phyloP scores from a whole-genome alignment of 2,888 invertebrate genomes.

The Galerucella nymphaeae region DNA sequence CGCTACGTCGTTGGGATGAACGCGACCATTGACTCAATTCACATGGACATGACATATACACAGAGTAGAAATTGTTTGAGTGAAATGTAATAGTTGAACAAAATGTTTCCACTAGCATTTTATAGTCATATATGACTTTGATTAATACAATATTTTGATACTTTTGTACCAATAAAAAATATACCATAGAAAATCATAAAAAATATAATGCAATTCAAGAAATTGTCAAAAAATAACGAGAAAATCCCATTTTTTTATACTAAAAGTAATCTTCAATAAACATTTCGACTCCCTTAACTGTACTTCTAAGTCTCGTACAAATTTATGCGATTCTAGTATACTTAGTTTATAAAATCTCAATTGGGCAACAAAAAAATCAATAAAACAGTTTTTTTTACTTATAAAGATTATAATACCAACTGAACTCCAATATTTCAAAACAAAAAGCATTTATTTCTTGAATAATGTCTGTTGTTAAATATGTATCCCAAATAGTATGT shows the following conservation, averaged over 20 bases:
- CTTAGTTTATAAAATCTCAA: no score
- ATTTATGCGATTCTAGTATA: no score
- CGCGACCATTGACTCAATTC: background rate
- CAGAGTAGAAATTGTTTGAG: background rate
- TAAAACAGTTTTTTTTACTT: no score
- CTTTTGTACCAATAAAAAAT: background rate
- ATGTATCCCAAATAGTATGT: no score
- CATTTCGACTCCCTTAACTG: no score
- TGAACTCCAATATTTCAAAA: no score
- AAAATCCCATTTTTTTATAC: background rate
- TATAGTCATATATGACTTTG: background rate
- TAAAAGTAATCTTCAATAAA: background rate
- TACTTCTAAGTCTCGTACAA: no score
- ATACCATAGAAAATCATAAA: background rate
- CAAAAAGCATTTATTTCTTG: no score
- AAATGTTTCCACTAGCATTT: background rate
- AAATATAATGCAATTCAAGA: background rate
- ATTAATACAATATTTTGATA: background rate
- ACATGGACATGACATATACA: background rate
- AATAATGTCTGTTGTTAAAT: no score
- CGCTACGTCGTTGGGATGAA: no score
- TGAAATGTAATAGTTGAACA: conserved; percentile 12
- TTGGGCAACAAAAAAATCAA: no score
- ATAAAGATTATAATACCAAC: no score
- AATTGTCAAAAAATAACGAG: conserved; percentile 1